Conservation (phyloP, 2,113 vertebrate genomes). For the Puntigrus tetrazona region DNA sequence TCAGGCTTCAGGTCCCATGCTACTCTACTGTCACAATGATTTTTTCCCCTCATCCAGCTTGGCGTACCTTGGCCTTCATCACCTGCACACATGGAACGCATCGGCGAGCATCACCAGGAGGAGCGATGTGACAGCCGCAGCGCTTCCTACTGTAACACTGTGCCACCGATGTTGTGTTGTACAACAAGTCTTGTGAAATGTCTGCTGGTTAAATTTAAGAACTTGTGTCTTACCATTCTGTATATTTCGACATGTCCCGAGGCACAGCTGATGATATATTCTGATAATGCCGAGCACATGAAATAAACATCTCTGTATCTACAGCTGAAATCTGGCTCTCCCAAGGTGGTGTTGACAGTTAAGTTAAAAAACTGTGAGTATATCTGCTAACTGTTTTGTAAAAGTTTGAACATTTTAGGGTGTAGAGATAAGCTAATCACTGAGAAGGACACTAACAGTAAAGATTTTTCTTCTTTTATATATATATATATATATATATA, state of each 20-base stretch:
- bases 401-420: not conserved
- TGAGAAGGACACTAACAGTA: not conserved
- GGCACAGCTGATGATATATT: slow-evolving; percentile 24
- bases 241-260: slow-evolving; percentile 17
- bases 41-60: slow-evolving; percentile 10
- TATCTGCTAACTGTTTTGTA: slow-evolving; percentile 9
- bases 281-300: not conserved
- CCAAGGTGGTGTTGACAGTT: slow-evolving; percentile 6
- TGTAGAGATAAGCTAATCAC: not conserved
- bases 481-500: no score
- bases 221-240: slow-evolving; percentile 55
- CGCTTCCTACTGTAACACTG: slow-evolving; percentile 26
- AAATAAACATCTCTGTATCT: slow-evolving; percentile 1
- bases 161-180: slow-evolving; percentile 18
- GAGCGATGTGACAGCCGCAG: slow-evolving; percentile 55
- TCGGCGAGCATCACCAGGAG: slow-evolving; percentile 30
- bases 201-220: slow-evolving; percentile 57
- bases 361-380: slow-evolving; percentile 7
- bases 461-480: slow-evolving; percentile 9
- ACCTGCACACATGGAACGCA: slow-evolving; percentile 38
- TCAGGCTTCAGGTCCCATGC: slow-evolving; percentile 3
- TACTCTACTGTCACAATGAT: slow-evolving; percentile 39
- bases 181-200: slow-evolving; percentile 48
- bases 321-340: slow-evolving; percentile 3
- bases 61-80: slow-evolving; percentile 5